Evolutionary conservation across 2,888 invertebrate genomes (phyloP).

Genomic region (Pegoplata infirma): DNA sequence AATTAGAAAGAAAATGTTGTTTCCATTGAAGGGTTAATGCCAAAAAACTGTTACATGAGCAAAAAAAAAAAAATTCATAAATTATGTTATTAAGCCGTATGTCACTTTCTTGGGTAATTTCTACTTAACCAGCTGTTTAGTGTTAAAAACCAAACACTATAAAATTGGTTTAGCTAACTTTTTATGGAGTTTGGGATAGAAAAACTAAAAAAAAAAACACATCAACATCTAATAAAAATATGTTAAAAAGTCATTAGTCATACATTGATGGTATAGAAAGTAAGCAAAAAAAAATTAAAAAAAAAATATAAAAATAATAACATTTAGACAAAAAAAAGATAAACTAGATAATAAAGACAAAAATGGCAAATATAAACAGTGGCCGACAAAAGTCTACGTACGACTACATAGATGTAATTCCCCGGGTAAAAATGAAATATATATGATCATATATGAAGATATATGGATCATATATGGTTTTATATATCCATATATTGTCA

Average conservation of each 20-base stretch:
- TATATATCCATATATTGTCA: no score
- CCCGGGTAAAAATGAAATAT: no score
- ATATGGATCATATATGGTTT: no score
- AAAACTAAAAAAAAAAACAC: not conserved
- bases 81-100: slow-evolving; percentile 25
- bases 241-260: slow-evolving; percentile 56
- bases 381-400: no score
- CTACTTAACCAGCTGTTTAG: slow-evolving; percentile 1
- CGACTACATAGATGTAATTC: no score
- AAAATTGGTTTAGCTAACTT: not conserved
- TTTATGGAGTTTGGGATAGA: not conserved
- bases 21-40: not conserved
- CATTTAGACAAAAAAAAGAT: not conserved
- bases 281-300: slow-evolving; percentile 11
- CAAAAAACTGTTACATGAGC: not conserved
- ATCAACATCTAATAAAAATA: no score
- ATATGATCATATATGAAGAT: no score
- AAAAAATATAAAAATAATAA: not conserved
- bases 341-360: not conserved
- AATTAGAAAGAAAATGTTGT: no score
- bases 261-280: slow-evolving; percentile 51
- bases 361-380: not conserved
- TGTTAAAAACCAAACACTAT: not conserved
- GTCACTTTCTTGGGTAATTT: slow-evolving; percentile 6
- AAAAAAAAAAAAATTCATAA: not conserved